These are phyloP conservation scores for Austrolebias charrua DNA, from an alignment of 2,797 vertebrate species.

Conservation along the genomic window DNA sequence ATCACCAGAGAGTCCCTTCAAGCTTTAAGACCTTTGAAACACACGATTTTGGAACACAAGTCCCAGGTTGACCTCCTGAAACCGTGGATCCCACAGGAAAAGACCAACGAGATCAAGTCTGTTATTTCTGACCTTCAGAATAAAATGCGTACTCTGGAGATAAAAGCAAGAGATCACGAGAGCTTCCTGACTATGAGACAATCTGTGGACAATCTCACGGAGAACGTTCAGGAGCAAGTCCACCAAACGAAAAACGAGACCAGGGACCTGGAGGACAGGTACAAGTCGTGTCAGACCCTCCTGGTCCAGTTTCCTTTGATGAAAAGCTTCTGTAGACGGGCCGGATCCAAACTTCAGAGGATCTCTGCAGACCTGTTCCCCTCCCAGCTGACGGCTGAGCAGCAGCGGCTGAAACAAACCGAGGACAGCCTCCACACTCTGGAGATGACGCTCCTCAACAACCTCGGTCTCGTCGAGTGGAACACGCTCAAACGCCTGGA, in stretches of 20 bases:
- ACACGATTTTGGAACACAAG: slow-evolving; percentile 71
- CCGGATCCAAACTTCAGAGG: slow-evolving; percentile 58
- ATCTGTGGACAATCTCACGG: slow-evolving; percentile 72
- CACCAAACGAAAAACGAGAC: slow-evolving; percentile 58
- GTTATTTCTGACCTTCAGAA: slow-evolving; percentile 72
- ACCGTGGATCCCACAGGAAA: slow-evolving; percentile 62
- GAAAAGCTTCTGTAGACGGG: slow-evolving; percentile 60
- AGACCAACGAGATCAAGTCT: slow-evolving; percentile 61
- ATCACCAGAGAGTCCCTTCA: slow-evolving; percentile 70
- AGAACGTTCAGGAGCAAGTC: slow-evolving; percentile 75
- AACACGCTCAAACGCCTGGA: slow-evolving; percentile 59
- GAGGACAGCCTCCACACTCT: slow-evolving; percentile 51
- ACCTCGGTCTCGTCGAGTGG: slow-evolving; percentile 70
- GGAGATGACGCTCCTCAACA: slow-evolving; percentile 60
- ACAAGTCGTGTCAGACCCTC: slow-evolving; percentile 67
- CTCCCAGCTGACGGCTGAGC: slow-evolving; percentile 68
- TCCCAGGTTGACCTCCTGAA: slow-evolving; percentile 67
- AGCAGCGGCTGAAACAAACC: slow-evolving; percentile 61
- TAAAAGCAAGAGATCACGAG: slow-evolving; percentile 68
- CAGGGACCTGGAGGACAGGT: slow-evolving; percentile 52
- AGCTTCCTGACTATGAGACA: slow-evolving; percentile 75
- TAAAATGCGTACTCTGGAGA: slow-evolving; percentile 69
- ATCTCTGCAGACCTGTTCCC: slow-evolving; percentile 75
- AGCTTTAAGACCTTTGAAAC: slow-evolving; percentile 62
- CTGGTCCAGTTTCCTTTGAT: slow-evolving; percentile 68